Conservation (phyloP, 92 coral and sea anemone species). For the Pocillopora grandis region DNA sequence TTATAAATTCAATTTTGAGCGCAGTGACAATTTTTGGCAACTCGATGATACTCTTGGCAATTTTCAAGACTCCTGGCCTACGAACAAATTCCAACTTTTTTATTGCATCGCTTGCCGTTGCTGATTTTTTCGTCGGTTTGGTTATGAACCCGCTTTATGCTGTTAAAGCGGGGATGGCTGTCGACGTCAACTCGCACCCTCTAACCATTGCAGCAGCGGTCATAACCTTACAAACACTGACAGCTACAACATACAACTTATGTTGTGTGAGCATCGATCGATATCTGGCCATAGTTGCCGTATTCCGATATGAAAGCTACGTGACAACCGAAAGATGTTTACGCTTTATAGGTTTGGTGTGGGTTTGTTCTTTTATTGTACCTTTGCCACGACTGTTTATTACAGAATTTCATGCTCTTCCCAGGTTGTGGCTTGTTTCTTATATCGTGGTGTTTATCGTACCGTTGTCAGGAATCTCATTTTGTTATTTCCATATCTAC, state of each 20-base stretch:
- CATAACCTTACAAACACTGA: conserved; percentile 58
- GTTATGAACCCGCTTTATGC: conserved; percentile 49
- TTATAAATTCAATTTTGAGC: background rate
- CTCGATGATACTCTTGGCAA: conserved; percentile 39
- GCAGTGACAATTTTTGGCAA: conserved; percentile 24
- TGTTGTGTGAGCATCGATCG: conserved; percentile 58
- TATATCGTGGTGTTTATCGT: conserved; percentile 28
- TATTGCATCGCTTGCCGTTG: conserved; percentile 63
- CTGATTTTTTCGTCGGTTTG: conserved; percentile 59
- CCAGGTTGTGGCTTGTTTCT: conserved; percentile 55
- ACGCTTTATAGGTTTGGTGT: conserved; percentile 33
- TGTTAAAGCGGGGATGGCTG: conserved; percentile 20
- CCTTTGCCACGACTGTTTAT: conserved; percentile 40
- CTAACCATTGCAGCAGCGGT: conserved; percentile 43
- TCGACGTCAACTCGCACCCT: conserved; percentile 32
- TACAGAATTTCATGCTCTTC: conserved; percentile 20
- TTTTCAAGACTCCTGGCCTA: conserved; percentile 16
- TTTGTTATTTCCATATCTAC: conserved; percentile 56
- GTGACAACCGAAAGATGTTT: conserved; percentile 47
- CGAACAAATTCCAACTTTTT: conserved; percentile 44
- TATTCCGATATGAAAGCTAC: conserved; percentile 38
- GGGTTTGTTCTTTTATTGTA: conserved; percentile 43
- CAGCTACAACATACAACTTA: conserved; percentile 56
- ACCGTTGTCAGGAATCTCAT: conserved; percentile 48
- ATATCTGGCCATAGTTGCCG: conserved; percentile 44